Base-by-base conservation (phyloP, 2,888 invertebrate species). In the Apamea monoglypha region DNA sequence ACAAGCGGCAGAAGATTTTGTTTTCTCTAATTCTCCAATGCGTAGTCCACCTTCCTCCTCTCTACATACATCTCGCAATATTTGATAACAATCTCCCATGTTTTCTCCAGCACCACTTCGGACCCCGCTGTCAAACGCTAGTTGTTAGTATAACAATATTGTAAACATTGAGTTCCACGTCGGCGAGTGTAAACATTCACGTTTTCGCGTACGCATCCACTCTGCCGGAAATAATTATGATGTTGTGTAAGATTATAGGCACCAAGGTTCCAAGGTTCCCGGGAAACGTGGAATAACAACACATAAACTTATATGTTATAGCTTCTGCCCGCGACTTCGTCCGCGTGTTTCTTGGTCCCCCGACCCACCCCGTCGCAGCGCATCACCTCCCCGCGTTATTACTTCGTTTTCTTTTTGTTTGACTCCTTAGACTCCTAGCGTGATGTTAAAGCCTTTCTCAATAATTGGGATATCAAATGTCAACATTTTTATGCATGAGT, bases 71-170 rank as follows among this genome's bases (percentile, higher is more conserved):
- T 44, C 21, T 29, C 36, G 32, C 14, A 56, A 66, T 56, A 66
- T 81, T 84, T 66, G 32, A 71, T 40, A 85, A 80, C 59, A 81
- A 14, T 32, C 59, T 73, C 2, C 64, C 53, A 53, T 70, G 69
- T 74, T 74, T 74, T 36, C 63, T 32, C 47, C 61, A 16, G 6
- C 29, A 0, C 25, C 12, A 16, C 8, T 36, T 50, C 59, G 32
- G 8, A 47, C 7, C 36, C 59, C 44, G 5, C 47, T n/a, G n/a
- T 53, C 5, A 1, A 21, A 63, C 73, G 59, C 14, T 70, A 67
- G 2, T 56, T 87, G 81, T 87, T 77, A n/a, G 68, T 74, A 81
- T 76, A 77, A 74, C 53, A 70, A 64, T 87, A 66, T 78, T 83
- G 84, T 74, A 71, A 84, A 86, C 87, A 59, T 47, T 29, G 32